Conservation (phyloP, 2,888 invertebrate genomes). For the Nemotelus nigrinus region DNA sequence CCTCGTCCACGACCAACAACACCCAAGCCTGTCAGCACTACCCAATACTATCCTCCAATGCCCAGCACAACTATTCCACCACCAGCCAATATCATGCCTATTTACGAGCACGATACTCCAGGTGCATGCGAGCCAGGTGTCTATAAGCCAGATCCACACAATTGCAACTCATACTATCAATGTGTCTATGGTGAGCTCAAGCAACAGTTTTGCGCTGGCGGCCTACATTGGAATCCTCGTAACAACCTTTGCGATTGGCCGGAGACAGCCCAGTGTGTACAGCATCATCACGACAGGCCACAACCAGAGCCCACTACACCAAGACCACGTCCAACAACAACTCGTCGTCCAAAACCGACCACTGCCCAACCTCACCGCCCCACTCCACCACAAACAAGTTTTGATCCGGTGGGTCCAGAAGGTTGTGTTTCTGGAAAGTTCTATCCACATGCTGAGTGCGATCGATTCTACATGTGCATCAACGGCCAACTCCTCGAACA, state of each 20-base stretch:
- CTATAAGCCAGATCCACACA: conserved; percentile 71
- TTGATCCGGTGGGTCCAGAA: conserved; percentile 56
- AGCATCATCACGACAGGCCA: conserved; percentile 55
- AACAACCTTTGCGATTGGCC: conserved; percentile 85
- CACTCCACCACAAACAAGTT: conserved; percentile 56
- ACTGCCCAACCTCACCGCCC: conserved; percentile 56
- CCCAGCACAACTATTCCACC: conserved; percentile 63
- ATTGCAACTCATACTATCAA: conserved; percentile 80
- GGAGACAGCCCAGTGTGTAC: conserved; percentile 73
- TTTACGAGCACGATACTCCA: conserved; percentile 58
- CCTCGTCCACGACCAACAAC: conserved; percentile 56
- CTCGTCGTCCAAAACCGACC: conserved; percentile 56
- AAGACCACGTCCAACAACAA: conserved; percentile 37
- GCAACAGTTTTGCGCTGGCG: conserved; percentile 80
- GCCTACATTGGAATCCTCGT: conserved; percentile 80
- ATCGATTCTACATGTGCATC: conserved; percentile 80
- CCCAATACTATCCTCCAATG: conserved; percentile 54
- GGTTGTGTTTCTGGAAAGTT: conserved; percentile 78
- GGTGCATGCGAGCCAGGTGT: conserved; percentile 65
- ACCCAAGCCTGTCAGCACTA: conserved; percentile 53
- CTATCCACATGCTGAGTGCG: conserved; percentile 78
- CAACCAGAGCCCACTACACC: conserved; percentile 61
- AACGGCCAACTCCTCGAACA: conserved; percentile 76
- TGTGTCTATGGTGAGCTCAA: conserved; percentile 78
- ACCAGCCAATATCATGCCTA: conserved; percentile 65